Evolutionary conservation across 2,797 vertebrate species (phyloP), one percentile per base, ranked within the genome.

Genomic region (Sebastes cheni): DNA sequence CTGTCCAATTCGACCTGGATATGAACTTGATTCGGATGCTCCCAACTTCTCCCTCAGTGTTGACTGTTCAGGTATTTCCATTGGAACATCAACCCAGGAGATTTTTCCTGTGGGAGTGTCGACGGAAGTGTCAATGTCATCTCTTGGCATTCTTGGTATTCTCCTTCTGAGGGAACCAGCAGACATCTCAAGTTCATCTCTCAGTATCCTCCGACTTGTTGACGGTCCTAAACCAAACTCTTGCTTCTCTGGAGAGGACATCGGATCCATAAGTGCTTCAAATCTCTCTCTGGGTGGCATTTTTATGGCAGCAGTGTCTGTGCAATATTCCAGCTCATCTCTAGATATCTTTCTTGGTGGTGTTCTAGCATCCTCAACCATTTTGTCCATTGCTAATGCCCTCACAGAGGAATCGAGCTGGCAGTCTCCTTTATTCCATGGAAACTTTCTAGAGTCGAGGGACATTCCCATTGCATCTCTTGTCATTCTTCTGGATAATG

Each of bases 1-100:
- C 56, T 97, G 97, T 20, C 92, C 95, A 62, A 91, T 93, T 39
- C 90, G 95, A 88, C 93, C 83, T 69, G 95, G 93, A 60, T 61
- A 79, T 67, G 79, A 87, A 27, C 79, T 59, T 54, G 82, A 87
- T 7, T 94, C 93, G 1, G 73, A 80, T 60, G 39, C 61, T 89
- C 92, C 71, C 86, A 89, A 68, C 25, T 95, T 91, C 9, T 94
- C 93, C 46, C 58, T 89, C 23, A 75, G 70, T 10, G 74, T 34
- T 22, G 71, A 82, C 23, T 88, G 88, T 74, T 88, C 83, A 11
- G 80, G 75, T 67, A 73, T 72, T 69, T 95, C 93, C 25, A 77
- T 18, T 60, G 81, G 59, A 27, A 75, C 12, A 22, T 94, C 92
- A 67, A 75, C 67, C 81, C 83, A 69, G 22, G 77, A 77, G 23